A percentile compares a stretch with the other conserved stretches of the same genome.
Conservation (phyloP, 2,797 vertebrate genomes). For the Sebastes kiyomatsui region DNA sequence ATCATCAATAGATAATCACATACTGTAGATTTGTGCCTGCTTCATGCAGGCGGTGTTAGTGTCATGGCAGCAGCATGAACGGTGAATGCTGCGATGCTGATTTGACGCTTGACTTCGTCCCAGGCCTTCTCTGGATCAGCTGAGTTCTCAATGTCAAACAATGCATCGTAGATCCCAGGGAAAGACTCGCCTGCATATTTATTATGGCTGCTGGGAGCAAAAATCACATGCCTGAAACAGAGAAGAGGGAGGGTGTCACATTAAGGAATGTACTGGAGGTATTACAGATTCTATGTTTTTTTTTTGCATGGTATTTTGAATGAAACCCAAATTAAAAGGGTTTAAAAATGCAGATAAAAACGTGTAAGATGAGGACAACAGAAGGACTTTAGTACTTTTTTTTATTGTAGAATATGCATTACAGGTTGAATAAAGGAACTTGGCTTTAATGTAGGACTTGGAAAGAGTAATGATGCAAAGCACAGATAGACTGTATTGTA, state of each 20-base stretch:
- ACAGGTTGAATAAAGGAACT: neutral
- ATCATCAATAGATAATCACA: neutral
- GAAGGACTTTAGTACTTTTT: neutral
- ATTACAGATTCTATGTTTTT: neutral
- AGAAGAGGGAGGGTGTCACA: neutral
- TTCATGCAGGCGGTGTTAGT: slow-evolving; percentile 75
- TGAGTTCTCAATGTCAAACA: slow-evolving; percentile 90
- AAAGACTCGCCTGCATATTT: slow-evolving; percentile 94
- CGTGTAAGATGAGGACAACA: neutral
- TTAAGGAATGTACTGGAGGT: neutral
- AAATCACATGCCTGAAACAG: slow-evolving; percentile 88
- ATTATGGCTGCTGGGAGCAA: slow-evolving; percentile 94
- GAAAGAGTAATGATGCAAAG: neutral
- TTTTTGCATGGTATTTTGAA: no score
- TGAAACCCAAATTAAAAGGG: neutral
- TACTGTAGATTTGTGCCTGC: neutral
- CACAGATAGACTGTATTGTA: neutral
- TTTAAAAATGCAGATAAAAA: neutral
- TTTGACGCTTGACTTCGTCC: slow-evolving; percentile 91
- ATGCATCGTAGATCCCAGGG: slow-evolving; percentile 93
- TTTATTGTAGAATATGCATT: neutral
- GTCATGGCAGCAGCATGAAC: slow-evolving; percentile 90
- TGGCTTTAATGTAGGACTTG: neutral
- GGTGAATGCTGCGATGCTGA: slow-evolving; percentile 91
- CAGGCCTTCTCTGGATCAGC: slow-evolving; percentile 81